A percentile compares a stretch with the other conserved stretches of the same genome.
Conservation (phyloP, 2,113 vertebrate genomes). For the Holacanthus passer region DNA sequence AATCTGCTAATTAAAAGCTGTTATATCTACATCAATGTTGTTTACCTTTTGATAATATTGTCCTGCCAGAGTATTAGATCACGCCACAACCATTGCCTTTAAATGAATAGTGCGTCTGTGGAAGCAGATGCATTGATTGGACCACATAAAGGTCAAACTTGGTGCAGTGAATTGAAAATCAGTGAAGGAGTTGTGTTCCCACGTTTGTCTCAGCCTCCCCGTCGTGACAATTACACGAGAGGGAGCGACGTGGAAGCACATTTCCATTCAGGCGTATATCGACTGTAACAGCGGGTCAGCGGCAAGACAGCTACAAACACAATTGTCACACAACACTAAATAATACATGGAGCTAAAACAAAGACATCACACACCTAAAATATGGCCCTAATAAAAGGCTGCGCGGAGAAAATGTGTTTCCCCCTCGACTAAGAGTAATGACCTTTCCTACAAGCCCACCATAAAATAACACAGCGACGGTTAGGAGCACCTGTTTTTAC, state of each 20-base stretch:
- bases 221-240: conserved; percentile 75
- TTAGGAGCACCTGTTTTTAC: conserved; percentile 68
- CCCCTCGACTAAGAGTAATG: conserved; percentile 66
- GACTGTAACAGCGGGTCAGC: conserved; percentile 75
- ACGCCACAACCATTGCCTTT: conserved; percentile 14
- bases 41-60: conserved; percentile 36
- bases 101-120: conserved; percentile 46
- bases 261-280: conserved; percentile 68
- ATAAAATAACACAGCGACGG: conserved; percentile 63
- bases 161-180: conserved; percentile 73
- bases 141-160: conserved; percentile 71
- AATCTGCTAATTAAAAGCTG: conserved; percentile 59
- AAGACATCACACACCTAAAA: conserved; percentile 71
- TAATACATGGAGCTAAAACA: conserved; percentile 76
- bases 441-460: conserved; percentile 60
- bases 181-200: conserved; percentile 67
- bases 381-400: conserved; percentile 73
- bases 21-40: conserved; percentile 41
- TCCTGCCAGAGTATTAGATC: conserved; percentile 45
- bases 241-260: conserved; percentile 52
- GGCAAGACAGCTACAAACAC: conserved; percentile 63
- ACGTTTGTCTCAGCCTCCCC: conserved; percentile 58
- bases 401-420: conserved; percentile 55
- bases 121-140: conserved; percentile 67
- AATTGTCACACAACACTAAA: conserved; percentile 76